phyloP scores from a whole-genome alignment of 1,140 invertebrate genomes.

The Gryllus bimaculatus region DNA sequence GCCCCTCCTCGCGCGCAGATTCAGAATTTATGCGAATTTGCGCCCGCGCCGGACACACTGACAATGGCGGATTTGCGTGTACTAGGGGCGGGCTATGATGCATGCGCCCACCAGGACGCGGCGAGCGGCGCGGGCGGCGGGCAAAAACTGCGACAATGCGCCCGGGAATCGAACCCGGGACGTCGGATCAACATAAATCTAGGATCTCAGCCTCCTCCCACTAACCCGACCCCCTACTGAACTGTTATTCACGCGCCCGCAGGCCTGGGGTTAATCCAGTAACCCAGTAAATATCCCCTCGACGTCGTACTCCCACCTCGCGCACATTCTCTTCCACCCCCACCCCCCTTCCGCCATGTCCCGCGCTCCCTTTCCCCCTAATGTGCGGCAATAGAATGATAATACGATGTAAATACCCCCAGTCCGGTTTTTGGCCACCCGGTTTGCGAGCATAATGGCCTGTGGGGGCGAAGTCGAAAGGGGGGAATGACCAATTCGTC shows the following conservation, averaged over 20 bases:
- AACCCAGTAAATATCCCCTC: neutral
- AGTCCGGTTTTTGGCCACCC: neutral
- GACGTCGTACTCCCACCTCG: too few relatives aligned
- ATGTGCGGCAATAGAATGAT: neutral
- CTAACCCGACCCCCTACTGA: neutral
- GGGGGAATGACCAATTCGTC: neutral
- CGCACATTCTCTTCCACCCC: too few relatives aligned
- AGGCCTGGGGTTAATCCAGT: neutral
- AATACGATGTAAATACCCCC: neutral
- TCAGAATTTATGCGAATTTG: slow-evolving; percentile 1
- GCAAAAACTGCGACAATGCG: neutral
- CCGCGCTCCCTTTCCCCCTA: neutral
- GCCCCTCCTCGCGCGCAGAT: neutral
- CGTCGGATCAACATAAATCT: slow-evolving; percentile 4
- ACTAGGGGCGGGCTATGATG: neutral
- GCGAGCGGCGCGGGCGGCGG: too few relatives aligned
- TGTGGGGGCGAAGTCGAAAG: neutral
- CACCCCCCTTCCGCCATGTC: too few relatives aligned
- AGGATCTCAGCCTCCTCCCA: too few relatives aligned
- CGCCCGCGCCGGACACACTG: neutral
- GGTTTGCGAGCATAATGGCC: neutral
- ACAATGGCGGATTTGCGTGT: slow-evolving; percentile 3
- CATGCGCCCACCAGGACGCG: neutral
- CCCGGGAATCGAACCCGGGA: neutral
- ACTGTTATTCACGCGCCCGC: neutral